Percentiles rank a stretch among this genome's conserved stretches.
phyloP scores from a whole-genome alignment of 2,888 invertebrate genomes.

The Phlogophora meticulosa region DNA sequence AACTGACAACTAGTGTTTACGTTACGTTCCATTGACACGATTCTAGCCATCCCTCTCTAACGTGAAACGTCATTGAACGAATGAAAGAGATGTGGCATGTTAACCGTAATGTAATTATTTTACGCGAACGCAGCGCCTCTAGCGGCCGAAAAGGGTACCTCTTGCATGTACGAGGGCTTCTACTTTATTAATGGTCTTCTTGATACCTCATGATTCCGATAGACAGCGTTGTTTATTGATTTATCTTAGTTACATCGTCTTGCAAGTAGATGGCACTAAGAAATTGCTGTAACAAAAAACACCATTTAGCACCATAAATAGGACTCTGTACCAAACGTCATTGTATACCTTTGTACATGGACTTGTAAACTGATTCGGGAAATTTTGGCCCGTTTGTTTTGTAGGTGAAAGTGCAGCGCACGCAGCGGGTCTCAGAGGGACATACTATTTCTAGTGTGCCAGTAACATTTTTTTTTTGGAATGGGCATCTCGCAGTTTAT shows the following conservation, averaged over 20 bases:
- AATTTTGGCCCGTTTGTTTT: too few species aligned
- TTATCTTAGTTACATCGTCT: not conserved
- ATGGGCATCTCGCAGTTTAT: too few species aligned
- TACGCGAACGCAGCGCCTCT: conserved; percentile 55
- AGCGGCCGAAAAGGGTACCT: conserved; percentile 49
- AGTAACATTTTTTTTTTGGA: too few species aligned
- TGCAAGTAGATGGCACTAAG: conserved; percentile 65
- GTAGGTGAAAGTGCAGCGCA: too few species aligned
- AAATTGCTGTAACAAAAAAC: not conserved
- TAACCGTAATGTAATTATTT: conserved; percentile 68
- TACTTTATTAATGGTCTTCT: conserved; percentile 58
- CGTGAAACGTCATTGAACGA: not conserved
- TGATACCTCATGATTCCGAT: conserved; percentile 21
- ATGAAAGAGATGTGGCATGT: conserved; percentile 64
- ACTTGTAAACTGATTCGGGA: too few species aligned
- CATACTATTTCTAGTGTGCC: too few species aligned
- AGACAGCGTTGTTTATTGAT: conserved; percentile 46
- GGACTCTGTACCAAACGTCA: too few species aligned
- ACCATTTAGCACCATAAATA: too few species aligned
- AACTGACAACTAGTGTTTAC: conserved; percentile 86
- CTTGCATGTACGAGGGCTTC: conserved; percentile 54
- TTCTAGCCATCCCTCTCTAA: conserved; percentile 70
- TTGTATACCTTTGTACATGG: too few species aligned
- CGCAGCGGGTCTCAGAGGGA: too few species aligned
- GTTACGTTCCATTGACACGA: conserved; percentile 80